Base-by-base conservation (phyloP, 2,797 vertebrate genomes). In the Oryzias sinensis region DNA sequence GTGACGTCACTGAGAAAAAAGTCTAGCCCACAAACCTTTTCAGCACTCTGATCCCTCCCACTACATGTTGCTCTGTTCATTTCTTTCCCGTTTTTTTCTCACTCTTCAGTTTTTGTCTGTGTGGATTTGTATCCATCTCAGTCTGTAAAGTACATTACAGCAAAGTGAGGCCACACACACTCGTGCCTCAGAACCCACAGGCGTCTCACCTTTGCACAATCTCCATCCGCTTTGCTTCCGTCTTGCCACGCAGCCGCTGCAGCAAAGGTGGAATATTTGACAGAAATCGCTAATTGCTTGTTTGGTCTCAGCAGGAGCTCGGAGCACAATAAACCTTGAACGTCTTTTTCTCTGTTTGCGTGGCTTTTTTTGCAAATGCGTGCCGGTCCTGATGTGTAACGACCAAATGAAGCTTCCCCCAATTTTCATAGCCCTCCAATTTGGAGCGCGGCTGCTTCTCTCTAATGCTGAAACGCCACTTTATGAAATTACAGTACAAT, bases 401-500 rank as follows among this genome's bases (percentile, higher is more conserved):
- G 59, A 70, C 53, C 70, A 79, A 80, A 88, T 55, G 70, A 84
- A 79, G 72, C 76, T 62, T 56, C 58, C 71, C 68, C 70, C 81
- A 76, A 82, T 81, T 86, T 80, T 82, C 83, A 79, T 74, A 72
- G 65, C 59, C 70, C 59, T 75, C 69, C 82, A 71, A 76, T 82
- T 79, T 70, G 59, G 50, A 74, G 60, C 64, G 4, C 43, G 49
- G 43, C 68, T 57, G 33, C 63, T 65, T 62, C 64, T 70, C 70
- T 71, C 77, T 81, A 84, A 86, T 85, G 85, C 84, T 87, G 84
- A 89, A 89, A 87, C 79, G 81, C 84, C 88, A 88, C 80, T 90
- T 90, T 87, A 85, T 88, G 74, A 89, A 90, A 90, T 88, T 87
- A 90, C 84, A 89, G 88, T 85, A 88, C 88, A 87, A 89, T 90